A percentile compares a stretch with the other conserved stretches of the same genome.
Evolutionary conservation across 64 coral and sea anemone species (phyloP).

Genomic region (Platygyra sinensis): DNA sequence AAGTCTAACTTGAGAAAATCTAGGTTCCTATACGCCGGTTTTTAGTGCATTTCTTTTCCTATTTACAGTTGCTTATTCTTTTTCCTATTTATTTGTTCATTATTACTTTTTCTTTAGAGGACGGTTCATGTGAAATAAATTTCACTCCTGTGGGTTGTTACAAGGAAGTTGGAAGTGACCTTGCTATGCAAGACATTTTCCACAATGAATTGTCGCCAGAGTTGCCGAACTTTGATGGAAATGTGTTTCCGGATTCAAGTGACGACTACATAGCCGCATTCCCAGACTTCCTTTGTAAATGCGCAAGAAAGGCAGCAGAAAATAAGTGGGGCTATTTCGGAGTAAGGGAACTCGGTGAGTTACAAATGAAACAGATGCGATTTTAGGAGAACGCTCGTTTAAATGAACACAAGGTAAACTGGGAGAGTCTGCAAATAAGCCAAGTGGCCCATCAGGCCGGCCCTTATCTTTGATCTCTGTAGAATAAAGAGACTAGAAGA

Average conservation of each 20-base stretch:
- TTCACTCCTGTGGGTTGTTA: slow-evolving; percentile 41
- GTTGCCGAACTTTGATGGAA: slow-evolving; percentile 24
- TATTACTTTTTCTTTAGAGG: background rate
- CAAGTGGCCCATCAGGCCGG: too few relatives aligned
- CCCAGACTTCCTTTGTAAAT: background rate
- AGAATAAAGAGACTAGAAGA: too few relatives aligned
- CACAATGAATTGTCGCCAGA: slow-evolving; percentile 7
- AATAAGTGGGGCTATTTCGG: slow-evolving; percentile 19
- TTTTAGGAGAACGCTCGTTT: too few relatives aligned
- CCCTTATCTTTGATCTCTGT: too few relatives aligned
- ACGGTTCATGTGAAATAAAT: slow-evolving; percentile 25
- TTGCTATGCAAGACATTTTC: background rate
- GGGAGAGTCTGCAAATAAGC: too few relatives aligned
- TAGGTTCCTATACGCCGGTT: background rate
- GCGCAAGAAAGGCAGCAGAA: background rate
- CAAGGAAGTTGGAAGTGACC: background rate
- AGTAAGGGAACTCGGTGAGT: slow-evolving; percentile 25
- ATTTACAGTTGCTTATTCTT: background rate
- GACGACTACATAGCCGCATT: background rate
- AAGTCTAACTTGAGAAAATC: too few relatives aligned
- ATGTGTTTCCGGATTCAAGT: background rate
- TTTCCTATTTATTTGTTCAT: background rate
- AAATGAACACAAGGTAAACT: too few relatives aligned
- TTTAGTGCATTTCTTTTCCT: background rate
- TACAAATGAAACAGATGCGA: too few relatives aligned